A percentile compares a stretch with the other conserved stretches of the same genome.
These are phyloP conservation scores for Coracopsis vasa DNA, from an alignment of 2,113 vertebrate genomes.

Conservation along the genomic window DNA sequence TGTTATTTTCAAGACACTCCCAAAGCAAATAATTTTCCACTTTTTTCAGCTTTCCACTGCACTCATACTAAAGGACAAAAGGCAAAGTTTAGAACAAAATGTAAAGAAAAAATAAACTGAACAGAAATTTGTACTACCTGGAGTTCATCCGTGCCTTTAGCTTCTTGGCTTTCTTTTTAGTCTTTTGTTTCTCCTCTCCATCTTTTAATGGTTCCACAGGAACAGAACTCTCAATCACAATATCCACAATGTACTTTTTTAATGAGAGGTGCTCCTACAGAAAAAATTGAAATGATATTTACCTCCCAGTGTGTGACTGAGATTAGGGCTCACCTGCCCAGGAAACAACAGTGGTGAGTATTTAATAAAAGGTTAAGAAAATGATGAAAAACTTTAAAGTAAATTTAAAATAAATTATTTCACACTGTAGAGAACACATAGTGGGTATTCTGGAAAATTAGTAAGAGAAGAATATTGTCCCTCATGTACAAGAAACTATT, in stretches of 20 bases:
- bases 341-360: background rate
- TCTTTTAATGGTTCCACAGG: slow-evolving; percentile 84
- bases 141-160: slow-evolving; percentile 94
- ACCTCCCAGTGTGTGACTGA: background rate
- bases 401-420: background rate
- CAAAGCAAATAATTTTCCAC: slow-evolving; percentile 81
- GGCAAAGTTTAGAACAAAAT: background rate
- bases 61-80: slow-evolving; percentile 33
- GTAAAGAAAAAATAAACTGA: background rate
- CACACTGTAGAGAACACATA: background rate
- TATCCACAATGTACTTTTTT: slow-evolving; percentile 96
- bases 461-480: background rate
- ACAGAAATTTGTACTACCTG: slow-evolving; percentile 75
- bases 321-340: background rate
- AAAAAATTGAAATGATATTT: background rate
- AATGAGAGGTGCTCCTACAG: slow-evolving; percentile 94
- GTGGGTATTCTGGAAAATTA: background rate
- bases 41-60: slow-evolving; percentile 60
- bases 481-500: background rate
- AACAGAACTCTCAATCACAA: slow-evolving; percentile 85
- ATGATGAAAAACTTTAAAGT: background rate
- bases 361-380: background rate
- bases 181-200: slow-evolving; percentile 91
- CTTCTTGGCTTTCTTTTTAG: slow-evolving; percentile 94
- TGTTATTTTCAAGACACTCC: slow-evolving; percentile 83